phyloP scores from a whole-genome alignment of 2,113 vertebrate genomes.

The Numenius arquata region DNA sequence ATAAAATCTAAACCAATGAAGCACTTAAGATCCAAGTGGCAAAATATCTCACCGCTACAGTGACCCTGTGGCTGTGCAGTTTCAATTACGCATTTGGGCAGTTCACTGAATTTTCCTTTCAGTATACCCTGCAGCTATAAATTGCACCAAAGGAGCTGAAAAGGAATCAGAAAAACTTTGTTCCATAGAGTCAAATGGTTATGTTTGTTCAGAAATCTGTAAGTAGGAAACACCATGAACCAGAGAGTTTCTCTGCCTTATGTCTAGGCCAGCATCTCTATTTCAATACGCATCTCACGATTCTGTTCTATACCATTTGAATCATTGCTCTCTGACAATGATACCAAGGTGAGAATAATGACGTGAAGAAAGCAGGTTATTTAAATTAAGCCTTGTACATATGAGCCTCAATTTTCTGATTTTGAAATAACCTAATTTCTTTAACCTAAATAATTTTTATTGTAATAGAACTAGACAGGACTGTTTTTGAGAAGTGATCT shows the following conservation, averaged over 20 bases:
- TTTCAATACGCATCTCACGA: background rate
- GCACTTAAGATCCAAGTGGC: constrained; percentile 1
- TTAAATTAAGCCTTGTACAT: background rate
- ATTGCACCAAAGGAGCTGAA: constrained; percentile 32
- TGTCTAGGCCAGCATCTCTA: background rate
- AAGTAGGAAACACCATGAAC: background rate
- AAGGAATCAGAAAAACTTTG: constrained; percentile 14
- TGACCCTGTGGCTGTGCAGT: background rate
- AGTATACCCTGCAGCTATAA: background rate
- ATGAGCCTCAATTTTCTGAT: background rate
- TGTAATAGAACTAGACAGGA: background rate
- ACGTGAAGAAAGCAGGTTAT: background rate
- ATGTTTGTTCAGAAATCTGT: background rate
- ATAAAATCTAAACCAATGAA: constrained; percentile 5
- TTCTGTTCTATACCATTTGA: background rate
- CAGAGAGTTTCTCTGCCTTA: background rate
- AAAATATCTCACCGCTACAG: background rate
- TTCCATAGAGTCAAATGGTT: background rate
- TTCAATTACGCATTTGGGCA: constrained; percentile 32
- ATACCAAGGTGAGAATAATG: background rate
- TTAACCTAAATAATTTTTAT: background rate
- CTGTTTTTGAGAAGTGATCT: background rate
- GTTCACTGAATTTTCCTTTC: constrained; percentile 21
- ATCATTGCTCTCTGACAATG: background rate
- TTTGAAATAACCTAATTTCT: background rate